Base-by-base conservation (phyloP, 2,113 vertebrate genomes). In the Hippocampus guttulatus region DNA sequence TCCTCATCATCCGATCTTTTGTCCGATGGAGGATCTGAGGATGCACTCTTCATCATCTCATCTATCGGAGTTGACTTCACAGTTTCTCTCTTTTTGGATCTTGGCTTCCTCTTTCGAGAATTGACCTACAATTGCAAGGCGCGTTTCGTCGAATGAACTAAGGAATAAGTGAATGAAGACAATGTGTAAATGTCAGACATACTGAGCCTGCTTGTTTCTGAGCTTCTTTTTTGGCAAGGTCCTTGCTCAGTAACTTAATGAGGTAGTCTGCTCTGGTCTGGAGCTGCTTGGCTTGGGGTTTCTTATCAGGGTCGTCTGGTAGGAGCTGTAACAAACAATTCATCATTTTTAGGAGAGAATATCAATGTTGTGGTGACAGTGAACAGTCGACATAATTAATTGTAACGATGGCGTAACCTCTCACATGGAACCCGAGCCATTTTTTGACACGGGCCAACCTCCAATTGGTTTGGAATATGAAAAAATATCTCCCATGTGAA, bases 221-320 rank as follows among this genome's bases (percentile, higher is more conserved):
- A 58, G 95, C 95, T 91, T 99, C 96, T 75, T 93, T 98, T 77
- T 92, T 96, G 76, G 95, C 95, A 84, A 99, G 92, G 81, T 98
- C 97, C 87, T 94, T 98, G 92, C 93, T 96, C 58, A 99, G 93
- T 86, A 99, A 90, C 91, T 99, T 99, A 91, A 99, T 98, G 96
- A 99, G 96, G 95, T 98, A 99, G 93, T 99, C 97, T 66, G 97
- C 96, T 90, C 97, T 93, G 18, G 97, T 98, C 90, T 99, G 97
- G 47, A 99, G 90, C 83, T 99, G 97, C 80, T 99, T 99, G 4
- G 97, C 97, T 90, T 99, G 97, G 54, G 97, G 97, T 78, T 99
- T 99, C 88, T 98, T 98, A 91, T 99, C 97, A 62, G 97, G 97
- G 88, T 99, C 96, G 75, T 99, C 97, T 79, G 97, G 97, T 69